Base-by-base conservation (phyloP, 2,113 vertebrate genomes). In the Leucoraja erinaceus region DNA sequence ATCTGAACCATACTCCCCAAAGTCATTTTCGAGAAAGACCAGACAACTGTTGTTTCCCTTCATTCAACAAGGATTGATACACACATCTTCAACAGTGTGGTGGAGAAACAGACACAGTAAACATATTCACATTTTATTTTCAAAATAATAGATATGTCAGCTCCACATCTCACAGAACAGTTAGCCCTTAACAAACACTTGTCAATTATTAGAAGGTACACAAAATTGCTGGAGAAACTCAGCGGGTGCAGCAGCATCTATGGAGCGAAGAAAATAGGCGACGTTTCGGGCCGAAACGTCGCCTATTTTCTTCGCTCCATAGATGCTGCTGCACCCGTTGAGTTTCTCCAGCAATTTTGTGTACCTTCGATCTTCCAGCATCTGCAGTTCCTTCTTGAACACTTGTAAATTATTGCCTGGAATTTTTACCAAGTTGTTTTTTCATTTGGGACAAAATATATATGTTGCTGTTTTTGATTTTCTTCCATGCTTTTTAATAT, bases 71-170 rank as follows among this genome's bases (percentile, higher is more conserved):
- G 93, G 95, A 96, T 95, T 96, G 96, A 97, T 95, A 92, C 68
- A 95, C 91, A 94, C 94, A 93, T 95, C 94, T 94, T 93, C 28
- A 93, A 94, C 93, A 94, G 92, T 92, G 94, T 94, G 91, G 81
- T 94, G 95, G 95, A 96, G 96, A 94, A 94, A 94, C 94, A 93
- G 94, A 93, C 93, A 93, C 68, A 94, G 93, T 95, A 78, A 93
- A 90, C 90, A 95, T 95, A 93, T 94, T 90, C 94, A 93, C 96
- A 94, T 96, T 95, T 94, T 95, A 94, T 93, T 81, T 94, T 94
- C 38, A 47, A 47, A 47, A 94, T 96, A 96, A 97, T 97, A 95
- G 95, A 96, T 96, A 94, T 95, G 94, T 94, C 54, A 93, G 93
- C 94, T 94, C 66, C 20, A 33, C 31, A 61, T 33, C 86, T 90